A percentile compares a stretch with the other conserved stretches of the same genome.
Conservation (phyloP, 2,888 invertebrate species). For the Rhagonycha lutea region DNA sequence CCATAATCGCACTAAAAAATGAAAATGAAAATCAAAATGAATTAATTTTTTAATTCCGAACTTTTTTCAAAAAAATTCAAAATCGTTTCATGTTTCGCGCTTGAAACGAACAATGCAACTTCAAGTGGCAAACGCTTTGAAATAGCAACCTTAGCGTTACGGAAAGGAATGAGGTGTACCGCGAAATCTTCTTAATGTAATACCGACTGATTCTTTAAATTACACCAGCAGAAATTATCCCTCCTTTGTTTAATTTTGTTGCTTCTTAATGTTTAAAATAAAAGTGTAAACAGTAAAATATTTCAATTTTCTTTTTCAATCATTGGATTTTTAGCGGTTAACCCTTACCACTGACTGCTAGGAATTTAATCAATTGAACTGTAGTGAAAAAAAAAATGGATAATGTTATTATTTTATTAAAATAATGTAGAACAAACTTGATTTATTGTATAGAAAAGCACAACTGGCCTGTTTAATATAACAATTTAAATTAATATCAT, state of each 20-base stretch:
- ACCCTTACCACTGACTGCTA: not conserved
- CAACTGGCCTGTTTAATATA: not conserved
- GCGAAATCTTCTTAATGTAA: slow-evolving; percentile 34
- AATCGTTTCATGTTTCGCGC: not conserved
- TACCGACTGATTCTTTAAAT: slow-evolving; percentile 33
- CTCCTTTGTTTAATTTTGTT: slow-evolving; percentile 21
- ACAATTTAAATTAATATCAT: not conserved
- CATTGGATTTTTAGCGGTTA: not conserved
- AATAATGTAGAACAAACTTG: not conserved
- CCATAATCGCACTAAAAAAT: not conserved
- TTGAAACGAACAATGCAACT: not conserved
- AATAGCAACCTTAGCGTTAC: slow-evolving; percentile 7
- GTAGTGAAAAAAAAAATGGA: not conserved
- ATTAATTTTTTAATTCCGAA: not conserved
- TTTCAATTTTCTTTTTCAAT: not conserved
- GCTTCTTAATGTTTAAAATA: not conserved
- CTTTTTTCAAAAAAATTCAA: not conserved
- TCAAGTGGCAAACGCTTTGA: not conserved
- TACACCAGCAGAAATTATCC: slow-evolving; percentile 34
- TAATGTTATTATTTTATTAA: not conserved
- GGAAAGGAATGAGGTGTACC: slow-evolving; percentile 29
- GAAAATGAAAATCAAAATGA: too few relatives aligned
- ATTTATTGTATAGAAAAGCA: not conserved
- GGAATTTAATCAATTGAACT: not conserved
- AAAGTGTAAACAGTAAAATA: not conserved